A percentile compares a stretch with the other conserved stretches of the same genome.
These are phyloP conservation scores for Aeoliscus strigatus DNA, from an alignment of 2,797 vertebrate genomes.

Conservation along the genomic window DNA sequence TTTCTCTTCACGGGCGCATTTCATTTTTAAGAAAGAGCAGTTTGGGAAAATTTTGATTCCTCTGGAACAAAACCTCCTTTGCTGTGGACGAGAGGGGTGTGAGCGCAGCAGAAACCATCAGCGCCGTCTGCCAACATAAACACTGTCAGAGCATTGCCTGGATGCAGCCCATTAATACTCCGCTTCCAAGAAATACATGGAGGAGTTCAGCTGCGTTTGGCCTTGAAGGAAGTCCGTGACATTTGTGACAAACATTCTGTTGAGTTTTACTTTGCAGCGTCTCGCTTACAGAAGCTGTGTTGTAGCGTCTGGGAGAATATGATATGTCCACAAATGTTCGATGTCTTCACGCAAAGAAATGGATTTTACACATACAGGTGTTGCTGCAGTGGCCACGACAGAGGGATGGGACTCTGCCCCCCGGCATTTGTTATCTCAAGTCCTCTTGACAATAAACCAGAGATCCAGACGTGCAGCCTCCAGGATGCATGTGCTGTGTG, in stretches of 20 bases:
- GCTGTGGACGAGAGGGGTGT: slow-evolving; percentile 49
- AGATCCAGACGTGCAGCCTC: slow-evolving; percentile 29
- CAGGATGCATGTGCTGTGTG: slow-evolving; percentile 17
- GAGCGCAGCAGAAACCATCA: no score
- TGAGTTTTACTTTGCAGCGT: slow-evolving; percentile 1
- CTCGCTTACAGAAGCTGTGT: no score
- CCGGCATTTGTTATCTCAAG: slow-evolving; percentile 14
- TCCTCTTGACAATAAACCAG: slow-evolving; percentile 20
- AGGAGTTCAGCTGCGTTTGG: slow-evolving; percentile 31
- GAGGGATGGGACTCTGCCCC: neutral
- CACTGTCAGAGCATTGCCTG: slow-evolving; percentile 59
- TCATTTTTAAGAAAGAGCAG: no score
- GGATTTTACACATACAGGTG: neutral
- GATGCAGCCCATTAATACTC: no score
- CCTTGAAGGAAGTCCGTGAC: slow-evolving; percentile 33
- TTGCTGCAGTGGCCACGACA: neutral
- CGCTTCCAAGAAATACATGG: slow-evolving; percentile 43
- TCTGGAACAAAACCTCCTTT: slow-evolving; percentile 57
- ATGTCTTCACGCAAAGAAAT: no score
- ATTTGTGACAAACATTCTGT: slow-evolving; percentile 26
- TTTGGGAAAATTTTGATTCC: no score
- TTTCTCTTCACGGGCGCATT: no score
- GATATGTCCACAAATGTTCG: no score
- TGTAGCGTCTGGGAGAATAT: no score
- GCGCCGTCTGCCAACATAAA: slow-evolving; percentile 67